Conservation (phyloP, 2,888 invertebrate genomes). For the Esperia sulphurella region DNA sequence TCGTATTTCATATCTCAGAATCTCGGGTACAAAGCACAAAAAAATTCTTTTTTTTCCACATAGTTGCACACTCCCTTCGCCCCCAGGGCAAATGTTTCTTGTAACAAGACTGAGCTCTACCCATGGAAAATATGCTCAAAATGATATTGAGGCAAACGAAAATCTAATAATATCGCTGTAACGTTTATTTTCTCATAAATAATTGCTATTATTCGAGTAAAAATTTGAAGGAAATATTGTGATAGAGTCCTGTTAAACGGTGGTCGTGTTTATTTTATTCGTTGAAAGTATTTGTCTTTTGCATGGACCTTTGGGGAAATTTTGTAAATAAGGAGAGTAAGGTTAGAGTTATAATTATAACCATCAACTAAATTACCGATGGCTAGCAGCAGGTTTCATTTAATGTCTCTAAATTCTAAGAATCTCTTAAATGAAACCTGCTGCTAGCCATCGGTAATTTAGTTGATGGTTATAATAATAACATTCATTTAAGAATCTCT, state of each 20-base stretch:
- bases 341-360: too few species aligned
- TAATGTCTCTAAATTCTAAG: too few species aligned
- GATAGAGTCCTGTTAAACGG: not conserved
- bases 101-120: constrained; percentile 28
- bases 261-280: too few species aligned
- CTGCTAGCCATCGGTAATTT: too few species aligned
- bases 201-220: constrained; percentile 16
- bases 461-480: too few species aligned
- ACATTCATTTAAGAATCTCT: too few species aligned
- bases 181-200: constrained; percentile 15
- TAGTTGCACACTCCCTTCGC: constrained; percentile 52
- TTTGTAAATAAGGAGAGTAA: too few species aligned
- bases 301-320: too few species aligned
- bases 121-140: constrained; percentile 27
- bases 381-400: too few species aligned
- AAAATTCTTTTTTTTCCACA: constrained; percentile 53
- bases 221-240: not conserved
- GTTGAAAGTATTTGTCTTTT: too few species aligned
- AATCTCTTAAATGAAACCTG: too few species aligned
- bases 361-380: too few species aligned
- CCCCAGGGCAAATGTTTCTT: constrained; percentile 45
- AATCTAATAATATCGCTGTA: constrained; percentile 28
- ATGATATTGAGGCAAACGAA: constrained; percentile 20
- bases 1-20: constrained; percentile 55
- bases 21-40: constrained; percentile 37